phyloP scores from a whole-genome alignment of 2,888 invertebrate genomes.

The Emesis russula region DNA sequence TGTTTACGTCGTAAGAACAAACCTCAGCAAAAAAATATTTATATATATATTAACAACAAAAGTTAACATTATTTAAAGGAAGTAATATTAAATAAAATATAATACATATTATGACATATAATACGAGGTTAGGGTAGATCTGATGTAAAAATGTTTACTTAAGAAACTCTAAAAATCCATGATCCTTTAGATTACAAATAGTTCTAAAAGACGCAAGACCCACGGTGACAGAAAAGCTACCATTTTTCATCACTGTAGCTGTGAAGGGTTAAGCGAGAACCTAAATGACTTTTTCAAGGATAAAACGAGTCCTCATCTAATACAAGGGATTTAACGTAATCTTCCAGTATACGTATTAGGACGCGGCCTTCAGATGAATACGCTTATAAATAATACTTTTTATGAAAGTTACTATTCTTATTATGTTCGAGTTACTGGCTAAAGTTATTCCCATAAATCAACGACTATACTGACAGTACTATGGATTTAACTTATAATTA shows the following conservation, averaged over 20 bases:
- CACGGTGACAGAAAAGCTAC: not conserved
- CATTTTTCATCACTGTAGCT: not conserved
- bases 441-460: slow-evolving; percentile 10
- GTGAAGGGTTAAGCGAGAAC: not conserved
- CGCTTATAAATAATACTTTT: slow-evolving; percentile 1
- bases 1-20: no score
- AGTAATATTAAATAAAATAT: no score
- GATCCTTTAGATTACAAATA: not conserved
- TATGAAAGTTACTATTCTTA: slow-evolving; percentile 12
- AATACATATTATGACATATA: no score
- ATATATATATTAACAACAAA: no score
- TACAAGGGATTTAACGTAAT: slow-evolving; percentile 13
- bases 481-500: not conserved
- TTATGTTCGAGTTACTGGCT: not conserved
- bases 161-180: no score
- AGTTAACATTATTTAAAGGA: no score
- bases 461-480: not conserved
- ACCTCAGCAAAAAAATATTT: no score
- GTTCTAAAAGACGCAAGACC: not conserved
- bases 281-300: slow-evolving; percentile 21
- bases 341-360: slow-evolving; percentile 1
- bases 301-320: slow-evolving; percentile 5
- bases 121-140: no score
- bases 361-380: slow-evolving; percentile 18
- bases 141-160: no score